Conservation (phyloP, 2,113 vertebrate species). For the Mesoclemmys tuberculata region DNA sequence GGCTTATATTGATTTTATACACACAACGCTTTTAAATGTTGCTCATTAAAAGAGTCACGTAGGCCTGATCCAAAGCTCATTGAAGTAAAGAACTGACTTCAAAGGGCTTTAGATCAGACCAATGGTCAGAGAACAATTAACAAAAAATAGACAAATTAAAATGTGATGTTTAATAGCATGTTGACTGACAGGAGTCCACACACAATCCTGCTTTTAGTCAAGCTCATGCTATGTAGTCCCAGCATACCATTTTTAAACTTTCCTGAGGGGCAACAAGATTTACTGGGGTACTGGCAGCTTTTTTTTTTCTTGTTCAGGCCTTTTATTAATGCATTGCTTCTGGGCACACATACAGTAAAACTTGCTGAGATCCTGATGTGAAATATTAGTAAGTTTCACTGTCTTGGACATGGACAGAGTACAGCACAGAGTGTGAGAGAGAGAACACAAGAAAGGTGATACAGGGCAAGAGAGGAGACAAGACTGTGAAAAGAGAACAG, state of each 20-base stretch:
- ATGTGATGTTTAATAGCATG: not conserved
- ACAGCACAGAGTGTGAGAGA: not conserved
- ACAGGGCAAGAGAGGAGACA: not conserved
- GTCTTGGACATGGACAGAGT: not conserved
- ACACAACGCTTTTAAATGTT: not conserved
- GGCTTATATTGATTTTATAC: not conserved
- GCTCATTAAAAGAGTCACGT: fast-evolving
- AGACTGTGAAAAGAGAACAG: not conserved
- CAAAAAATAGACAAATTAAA: fast-evolving
- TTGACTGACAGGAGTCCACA: not conserved
- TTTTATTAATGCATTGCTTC: not conserved
- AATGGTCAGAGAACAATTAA: not conserved
- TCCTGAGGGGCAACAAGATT: not conserved
- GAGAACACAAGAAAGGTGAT: not conserved
- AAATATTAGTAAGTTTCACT: not conserved
- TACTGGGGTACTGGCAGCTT: not conserved
- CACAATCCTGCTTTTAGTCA: not conserved
- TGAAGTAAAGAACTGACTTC: not conserved
- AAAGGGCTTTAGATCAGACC: not conserved
- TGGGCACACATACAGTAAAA: not conserved
- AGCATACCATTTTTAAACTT: not conserved
- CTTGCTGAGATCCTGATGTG: not conserved
- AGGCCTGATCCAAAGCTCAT: not conserved
- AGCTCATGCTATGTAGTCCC: not conserved
- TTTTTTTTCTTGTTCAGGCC: not conserved